A percentile compares a stretch with the other conserved stretches of the same genome.
phyloP scores from a whole-genome alignment of 1,140 invertebrate species.

The Drosophila grimshawi region DNA sequence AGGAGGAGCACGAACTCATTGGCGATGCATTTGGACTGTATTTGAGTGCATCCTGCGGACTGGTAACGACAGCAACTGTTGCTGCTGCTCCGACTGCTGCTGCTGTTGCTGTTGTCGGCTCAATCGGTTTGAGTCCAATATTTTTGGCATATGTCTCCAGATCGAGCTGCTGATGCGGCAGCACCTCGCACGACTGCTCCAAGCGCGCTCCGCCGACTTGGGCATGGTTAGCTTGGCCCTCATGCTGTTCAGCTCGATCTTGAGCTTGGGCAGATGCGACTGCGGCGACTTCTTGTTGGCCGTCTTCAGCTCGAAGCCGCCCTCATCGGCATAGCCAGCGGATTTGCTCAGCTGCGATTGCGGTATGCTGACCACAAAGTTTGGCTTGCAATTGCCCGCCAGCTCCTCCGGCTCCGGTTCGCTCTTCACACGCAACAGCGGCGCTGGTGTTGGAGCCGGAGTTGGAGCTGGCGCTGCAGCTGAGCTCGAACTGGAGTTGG shows the following conservation, averaged over 20 bases:
- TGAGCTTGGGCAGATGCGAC: conserved; percentile 65
- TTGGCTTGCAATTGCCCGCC: conserved; percentile 41
- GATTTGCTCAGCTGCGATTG: conserved; percentile 68
- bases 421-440: conserved; percentile 51
- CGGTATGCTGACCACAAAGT: conserved; percentile 80
- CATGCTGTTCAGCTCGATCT: conserved; percentile 77
- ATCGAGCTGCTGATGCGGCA: conserved; percentile 58
- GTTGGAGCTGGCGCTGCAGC: conserved; percentile 7
- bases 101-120: conserved; percentile 18
- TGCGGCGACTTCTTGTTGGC: conserved; percentile 69
- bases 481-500: not conserved
- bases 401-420: conserved; percentile 49
- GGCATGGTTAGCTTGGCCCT: conserved; percentile 67
- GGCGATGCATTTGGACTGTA: conserved; percentile 78
- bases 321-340: conserved; percentile 57
- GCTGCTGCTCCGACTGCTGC: not conserved
- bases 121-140: conserved; percentile 81
- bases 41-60: conserved; percentile 42
- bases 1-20: conserved; percentile 72
- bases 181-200: conserved; percentile 38
- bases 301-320: conserved; percentile 74
- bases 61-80: not conserved
- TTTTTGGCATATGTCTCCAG: conserved; percentile 82
- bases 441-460: not conserved
- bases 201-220: conserved; percentile 64